Evolutionary conservation across 2,888 invertebrate genomes (phyloP), one percentile per base, ranked within the genome.

Genomic region (Polydrusus cervinus): DNA sequence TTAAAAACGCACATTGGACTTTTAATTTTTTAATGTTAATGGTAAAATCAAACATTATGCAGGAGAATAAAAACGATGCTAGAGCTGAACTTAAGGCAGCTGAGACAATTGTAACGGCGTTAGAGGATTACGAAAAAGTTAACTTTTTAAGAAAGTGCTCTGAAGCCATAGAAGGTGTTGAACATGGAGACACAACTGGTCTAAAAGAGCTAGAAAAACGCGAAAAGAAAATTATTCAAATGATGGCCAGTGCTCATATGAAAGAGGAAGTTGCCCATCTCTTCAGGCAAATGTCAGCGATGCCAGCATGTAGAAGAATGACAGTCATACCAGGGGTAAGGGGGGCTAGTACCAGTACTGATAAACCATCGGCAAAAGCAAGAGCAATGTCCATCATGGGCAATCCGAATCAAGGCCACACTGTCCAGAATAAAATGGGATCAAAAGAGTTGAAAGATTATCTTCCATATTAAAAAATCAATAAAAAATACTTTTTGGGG

Each of bases 1-100:
- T 85, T 1, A 81, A 81, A 0, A 84, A 85, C 75, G 78, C 83
- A n/a, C 82, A 83, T 7, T 89, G 89, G 89, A 79, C 84, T 0
- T 78, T 89, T 1, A 89, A 89, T 77, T 86, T 85, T 0, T 82
- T 83, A 64, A 86, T 89, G 78, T 74, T 89, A 3, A 79, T 88
- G 13, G 82, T 87, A 1, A 84, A 86, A 14, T 85, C 88, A 14
- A 87, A 89, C 80, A 82, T 89, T 13, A 79, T 81, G 30, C 87
- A 88, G 78, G 84, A 86, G 73, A 89, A 89, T 61, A 86, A 86
- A 47, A 88, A 87, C 76, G 89, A 89, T 74, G 89, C 89, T 0
- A 86, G 84, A 65, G 85, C 85, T 10, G 87, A 86, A 71, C 75
- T 85, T 7, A 76, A 79, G 2, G 79, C 80, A 16, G 83, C 84